Percentiles rank a stretch among this genome's conserved stretches.
Evolutionary conservation across 2,113 vertebrate species (phyloP).

Genomic region (Orientallactaga bullata): DNA sequence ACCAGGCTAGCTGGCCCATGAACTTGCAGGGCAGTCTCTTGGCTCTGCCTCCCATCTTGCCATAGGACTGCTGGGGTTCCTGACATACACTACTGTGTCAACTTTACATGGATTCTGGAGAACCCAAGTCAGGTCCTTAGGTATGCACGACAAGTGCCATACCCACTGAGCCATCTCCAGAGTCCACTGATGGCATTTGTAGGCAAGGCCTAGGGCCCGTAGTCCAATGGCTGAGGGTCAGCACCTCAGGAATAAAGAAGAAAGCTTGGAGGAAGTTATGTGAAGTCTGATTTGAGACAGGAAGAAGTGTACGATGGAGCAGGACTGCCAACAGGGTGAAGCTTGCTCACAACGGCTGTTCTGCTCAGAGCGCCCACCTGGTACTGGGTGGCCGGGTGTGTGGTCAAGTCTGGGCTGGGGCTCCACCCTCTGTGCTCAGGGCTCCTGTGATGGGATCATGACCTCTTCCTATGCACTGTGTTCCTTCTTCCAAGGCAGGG

Average conservation of each 20-base stretch:
- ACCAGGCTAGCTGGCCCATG: too few relatives aligned
- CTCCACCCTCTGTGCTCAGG: too few relatives aligned
- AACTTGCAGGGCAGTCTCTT: too few relatives aligned
- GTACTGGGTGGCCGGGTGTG: too few relatives aligned
- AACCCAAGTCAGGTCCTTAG: too few relatives aligned
- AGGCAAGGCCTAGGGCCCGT: background rate
- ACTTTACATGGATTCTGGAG: too few relatives aligned
- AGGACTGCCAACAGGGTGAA: background rate
- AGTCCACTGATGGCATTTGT: background rate
- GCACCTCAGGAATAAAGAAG: background rate
- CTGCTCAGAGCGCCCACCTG: background rate
- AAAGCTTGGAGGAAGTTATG: background rate
- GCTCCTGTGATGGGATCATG: background rate
- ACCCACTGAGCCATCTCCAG: too few relatives aligned
- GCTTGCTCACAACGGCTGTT: background rate
- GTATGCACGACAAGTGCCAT: too few relatives aligned
- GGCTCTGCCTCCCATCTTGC: too few relatives aligned
- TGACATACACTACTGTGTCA: too few relatives aligned
- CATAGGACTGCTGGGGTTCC: too few relatives aligned
- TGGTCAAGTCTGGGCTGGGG: background rate
- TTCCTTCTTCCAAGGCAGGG: background rate
- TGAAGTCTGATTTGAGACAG: constrained; percentile 42
- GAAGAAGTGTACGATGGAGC: constrained; percentile 31
- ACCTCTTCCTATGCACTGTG: too few relatives aligned
- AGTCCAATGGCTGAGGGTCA: background rate